Evolutionary conservation across 2,113 vertebrate genomes (phyloP).

Genomic region (Amphilophus citrinellus): DNA sequence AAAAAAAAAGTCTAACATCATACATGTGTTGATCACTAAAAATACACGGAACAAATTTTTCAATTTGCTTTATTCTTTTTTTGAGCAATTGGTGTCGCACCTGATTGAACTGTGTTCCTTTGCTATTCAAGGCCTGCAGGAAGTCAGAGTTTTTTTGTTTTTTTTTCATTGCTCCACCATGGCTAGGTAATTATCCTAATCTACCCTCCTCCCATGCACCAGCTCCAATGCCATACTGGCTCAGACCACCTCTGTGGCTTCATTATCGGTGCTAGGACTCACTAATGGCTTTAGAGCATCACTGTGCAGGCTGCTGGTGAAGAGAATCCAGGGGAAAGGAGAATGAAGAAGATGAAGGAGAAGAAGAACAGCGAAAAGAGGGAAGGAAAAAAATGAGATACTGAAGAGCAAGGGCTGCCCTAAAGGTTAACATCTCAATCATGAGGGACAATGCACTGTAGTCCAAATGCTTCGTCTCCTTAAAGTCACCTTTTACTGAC

Average conservation of each 20-base stretch:
- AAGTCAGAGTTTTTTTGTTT: constrained; percentile 51
- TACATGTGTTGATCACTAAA: constrained; percentile 31
- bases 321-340: constrained; percentile 30
- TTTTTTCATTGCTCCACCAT: constrained; percentile 40
- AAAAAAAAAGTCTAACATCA: neutral
- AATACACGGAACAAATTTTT: constrained; percentile 36
- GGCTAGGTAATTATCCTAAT: constrained; percentile 78
- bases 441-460: constrained; percentile 55
- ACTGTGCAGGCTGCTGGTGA: constrained; percentile 61
- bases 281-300: constrained; percentile 71
- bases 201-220: constrained; percentile 69
- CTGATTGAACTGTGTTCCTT: constrained; percentile 53
- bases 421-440: constrained; percentile 76
- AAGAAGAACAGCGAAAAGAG: constrained; percentile 21
- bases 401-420: constrained; percentile 57
- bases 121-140: constrained; percentile 45
- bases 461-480: constrained; percentile 44
- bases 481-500: constrained; percentile 41
- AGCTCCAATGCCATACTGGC: constrained; percentile 62
- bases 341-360: neutral
- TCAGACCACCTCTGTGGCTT: constrained; percentile 77
- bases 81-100: constrained; percentile 30
- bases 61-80: constrained; percentile 29
- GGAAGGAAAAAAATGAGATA: constrained; percentile 24
- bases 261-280: constrained; percentile 75